Evolutionary conservation across 2,797 vertebrate species (phyloP).

Genomic region (Myotis vivesi): DNA sequence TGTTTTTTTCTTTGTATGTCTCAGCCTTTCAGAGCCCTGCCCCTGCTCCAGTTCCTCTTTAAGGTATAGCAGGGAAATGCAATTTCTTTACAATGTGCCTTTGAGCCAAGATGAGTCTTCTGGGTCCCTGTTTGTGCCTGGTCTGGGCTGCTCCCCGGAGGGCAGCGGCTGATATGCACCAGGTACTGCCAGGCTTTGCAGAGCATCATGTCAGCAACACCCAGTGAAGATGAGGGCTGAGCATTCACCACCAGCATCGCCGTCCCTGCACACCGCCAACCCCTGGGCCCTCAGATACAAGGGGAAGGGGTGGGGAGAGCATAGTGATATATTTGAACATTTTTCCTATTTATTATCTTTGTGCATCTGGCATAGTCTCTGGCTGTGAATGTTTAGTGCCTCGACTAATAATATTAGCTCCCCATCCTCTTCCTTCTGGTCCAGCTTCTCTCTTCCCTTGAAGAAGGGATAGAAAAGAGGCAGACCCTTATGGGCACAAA

Average conservation of each 20-base stretch:
- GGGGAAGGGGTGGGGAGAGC: neutral
- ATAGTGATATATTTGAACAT: neutral
- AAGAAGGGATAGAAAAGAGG: neutral
- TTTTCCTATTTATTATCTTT: neutral
- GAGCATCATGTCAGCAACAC: neutral
- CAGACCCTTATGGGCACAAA: neutral
- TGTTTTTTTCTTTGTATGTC: neutral
- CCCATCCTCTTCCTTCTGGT: neutral
- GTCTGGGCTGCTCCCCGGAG: neutral
- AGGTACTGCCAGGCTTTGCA: neutral
- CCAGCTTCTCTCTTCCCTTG: neutral
- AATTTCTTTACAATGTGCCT: too few relatives aligned
- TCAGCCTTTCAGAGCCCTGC: neutral
- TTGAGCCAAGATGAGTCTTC: neutral
- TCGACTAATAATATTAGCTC: neutral
- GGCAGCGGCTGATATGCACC: neutral
- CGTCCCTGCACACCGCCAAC: rapidly evolving
- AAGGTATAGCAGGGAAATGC: neutral
- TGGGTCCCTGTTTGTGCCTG: neutral
- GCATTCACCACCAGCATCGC: neutral
- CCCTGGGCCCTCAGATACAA: neutral
- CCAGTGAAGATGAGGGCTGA: neutral
- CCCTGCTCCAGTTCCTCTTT: neutral
- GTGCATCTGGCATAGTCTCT: neutral
- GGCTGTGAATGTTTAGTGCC: neutral